Base-by-base conservation (phyloP, 2,113 vertebrate genomes). In the Dromiciops gliroides region DNA sequence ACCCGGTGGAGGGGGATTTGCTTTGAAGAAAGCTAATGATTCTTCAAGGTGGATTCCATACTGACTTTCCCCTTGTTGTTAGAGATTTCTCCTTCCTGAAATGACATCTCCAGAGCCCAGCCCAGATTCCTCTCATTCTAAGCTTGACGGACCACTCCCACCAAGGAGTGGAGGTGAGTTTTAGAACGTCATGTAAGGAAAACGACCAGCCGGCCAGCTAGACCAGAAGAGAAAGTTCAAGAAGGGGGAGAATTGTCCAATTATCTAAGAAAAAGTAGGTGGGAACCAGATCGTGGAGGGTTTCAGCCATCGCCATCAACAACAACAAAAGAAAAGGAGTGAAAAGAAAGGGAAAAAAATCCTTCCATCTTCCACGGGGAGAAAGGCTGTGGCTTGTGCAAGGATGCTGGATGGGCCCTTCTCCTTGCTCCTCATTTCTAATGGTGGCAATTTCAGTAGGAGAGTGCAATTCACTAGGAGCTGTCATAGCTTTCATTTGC, bases 401-500 rank as follows among this genome's bases (percentile, higher is more conserved):
- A 89, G 92, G 88, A 89, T 95, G 91, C 93, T 91, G 92, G 93
- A 94, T 97, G 14, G 16, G 48, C 91, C 67, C 50, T 93, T 90
- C 92, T 0, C 0, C 19, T 50, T 93, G 94, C 95, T 90, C 75
- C 96, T 95, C 94, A 89, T 75, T 96, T 95, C 90, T 94, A 93
- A 94, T 0, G 24, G 92, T 60, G 67, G 96, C 90, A 75, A 95
- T 95, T 96, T 95, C 95, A 95, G 31, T 23, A 93, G 94, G 90
- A 83, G 90, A 92, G 94, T 50, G 75, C 91, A 95, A 95, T 96
- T 96, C 96, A 93, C 97, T 60, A 89, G 16, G 51, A 94, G 91
- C 88, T 95, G 95, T 95, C 96, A 96, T 47, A 89, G 94, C 48
- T 91, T 96, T 97, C 92, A 97, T 98, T 96, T 97, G 93, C 97